Base-by-base conservation (phyloP, 2,888 invertebrate species). In the Rhodophaea formosa region DNA sequence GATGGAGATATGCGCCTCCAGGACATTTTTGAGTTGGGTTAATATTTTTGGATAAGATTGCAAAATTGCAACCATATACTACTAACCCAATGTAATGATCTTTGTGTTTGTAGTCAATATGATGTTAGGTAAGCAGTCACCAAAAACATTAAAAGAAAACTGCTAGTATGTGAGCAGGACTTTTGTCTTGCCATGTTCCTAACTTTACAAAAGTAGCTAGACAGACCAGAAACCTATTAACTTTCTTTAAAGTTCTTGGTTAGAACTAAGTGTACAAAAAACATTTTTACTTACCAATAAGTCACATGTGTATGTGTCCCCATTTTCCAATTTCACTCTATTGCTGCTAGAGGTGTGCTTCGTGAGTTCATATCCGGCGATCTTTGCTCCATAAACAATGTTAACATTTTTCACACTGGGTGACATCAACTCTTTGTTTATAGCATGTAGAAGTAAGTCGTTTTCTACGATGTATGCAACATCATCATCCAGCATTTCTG, bases 391-490 rank as follows among this genome's bases (percentile, higher is more conserved):
- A 79, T 96, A 95, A 8, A 94, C 77, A 3, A 97, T 92, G 51
- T 93, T 90, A 0, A 97, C 93, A 76, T 94, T 94, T 64, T 75
- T 71, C 1, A 92, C 72, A 44, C 92, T 77, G 0, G 86, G 63
- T 0, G 72, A 70, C 8, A 59, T 63, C 3, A 97, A 77, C 74
- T 94, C 93, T 60, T 89, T 92, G 68, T 93, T 94, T 10, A 97
- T 93, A 0, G 96, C 94, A 72, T 95, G 93, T 2, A 97, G 84
- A 49, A 99, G 92, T 6, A 98, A 92, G 87, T 98, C 96, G 89
- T 99, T 99, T 89, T 99, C 99, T 12, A 98, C 96, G 66, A 99
- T 96, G 79, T 96, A 97, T 0, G 98, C 97, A 1, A 99, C 92
- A 77, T 96, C 94, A 49, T 95, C 93, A 17, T 93, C 88, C 69